Evolutionary conservation across 2,888 invertebrate genomes (phyloP).

Genomic region (Cantharis lateralis): DNA sequence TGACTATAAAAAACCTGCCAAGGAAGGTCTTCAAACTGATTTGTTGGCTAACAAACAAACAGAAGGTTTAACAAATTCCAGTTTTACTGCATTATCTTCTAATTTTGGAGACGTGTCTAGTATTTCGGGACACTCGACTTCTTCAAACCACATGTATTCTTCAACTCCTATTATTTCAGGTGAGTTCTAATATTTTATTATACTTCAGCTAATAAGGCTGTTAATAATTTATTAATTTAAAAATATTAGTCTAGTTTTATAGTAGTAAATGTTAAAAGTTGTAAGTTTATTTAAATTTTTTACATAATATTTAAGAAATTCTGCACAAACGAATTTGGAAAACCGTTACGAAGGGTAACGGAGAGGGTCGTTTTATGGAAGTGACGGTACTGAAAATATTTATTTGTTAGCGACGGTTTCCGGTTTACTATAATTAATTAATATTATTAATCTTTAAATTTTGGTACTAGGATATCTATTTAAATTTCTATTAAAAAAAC

Average conservation of each 20-base stretch:
- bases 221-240: no score
- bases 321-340: no score
- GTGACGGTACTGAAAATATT: no score
- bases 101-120: not conserved
- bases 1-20: slow-evolving; percentile 4
- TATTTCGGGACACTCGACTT: not conserved
- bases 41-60: not conserved
- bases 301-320: no score
- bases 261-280: not conserved
- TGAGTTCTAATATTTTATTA: not conserved
- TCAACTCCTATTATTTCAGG: not conserved
- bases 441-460: no score
- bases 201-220: not conserved
- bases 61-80: not conserved
- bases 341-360: no score
- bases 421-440: no score
- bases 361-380: no score
- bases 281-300: not conserved
- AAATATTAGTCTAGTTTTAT: not conserved
- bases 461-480: no score
- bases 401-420: no score
- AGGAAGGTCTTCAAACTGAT: not conserved
- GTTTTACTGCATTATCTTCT: not conserved
- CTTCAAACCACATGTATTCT: not conserved
- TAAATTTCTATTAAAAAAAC: no score